Base-by-base conservation (phyloP, 2,888 invertebrate species). In the Argyra leucocephala region DNA sequence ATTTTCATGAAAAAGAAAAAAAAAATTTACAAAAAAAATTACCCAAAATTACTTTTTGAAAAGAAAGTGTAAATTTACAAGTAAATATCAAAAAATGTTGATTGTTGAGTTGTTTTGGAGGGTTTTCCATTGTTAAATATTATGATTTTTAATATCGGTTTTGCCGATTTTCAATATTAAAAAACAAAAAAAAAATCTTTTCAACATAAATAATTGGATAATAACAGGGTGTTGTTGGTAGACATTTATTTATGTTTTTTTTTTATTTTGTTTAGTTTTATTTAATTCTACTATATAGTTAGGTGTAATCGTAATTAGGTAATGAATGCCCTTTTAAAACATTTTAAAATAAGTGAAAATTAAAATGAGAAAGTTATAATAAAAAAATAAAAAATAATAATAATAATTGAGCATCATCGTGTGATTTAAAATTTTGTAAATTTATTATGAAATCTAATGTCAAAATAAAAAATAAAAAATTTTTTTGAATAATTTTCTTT, bases 171-270 rank as follows among this genome's bases (percentile, higher is more conserved):
- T 48, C 48, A 48, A 31, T 37, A 10, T 37, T 12, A 48, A 48
- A 48, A 15, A 18, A 18, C 18, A 48, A 18, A 18, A 48, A 6
- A n/a, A n/a, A 18, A 37, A 37, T 37, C 12, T 31, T 31, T 10
- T 48, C 15, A 48, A 48, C 5, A 15, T 10, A 48, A 48, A 48
- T 48, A 48, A 48, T 48, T 48, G 48, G 15, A 48, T 48, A 48
- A 48, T 48, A 48, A 48, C n/a, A 48, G 48, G 48, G 48, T 48
- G 48, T 48, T 48, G n/a, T 48, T 48, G 48, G 15, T 48, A 48
- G 48, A 18, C 48, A 12, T 48, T 15, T 48, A 12, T 48, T 37
- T 9, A 37, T 37, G 5, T 37, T 48, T 31, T 31, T 3, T 48
- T 48, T 48, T 48, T 18, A 12, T 48, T 48, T 9, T 31, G 12